phyloP scores from a whole-genome alignment of 2,888 invertebrate genomes.

The Omphaloscelis lunosa region DNA sequence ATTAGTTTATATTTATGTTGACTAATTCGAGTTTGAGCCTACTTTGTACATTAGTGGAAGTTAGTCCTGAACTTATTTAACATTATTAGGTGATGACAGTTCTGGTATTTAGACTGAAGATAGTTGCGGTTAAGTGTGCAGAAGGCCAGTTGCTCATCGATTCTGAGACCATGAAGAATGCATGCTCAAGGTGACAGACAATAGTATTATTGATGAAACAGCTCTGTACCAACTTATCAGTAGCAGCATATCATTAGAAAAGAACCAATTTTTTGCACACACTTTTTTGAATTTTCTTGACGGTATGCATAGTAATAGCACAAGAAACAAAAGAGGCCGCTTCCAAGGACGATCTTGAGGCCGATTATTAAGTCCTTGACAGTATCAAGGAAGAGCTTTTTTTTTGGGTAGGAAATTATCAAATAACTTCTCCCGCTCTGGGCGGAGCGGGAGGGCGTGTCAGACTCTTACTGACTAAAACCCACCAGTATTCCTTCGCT shows the following conservation, averaged over 20 bases:
- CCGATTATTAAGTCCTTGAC: not conserved
- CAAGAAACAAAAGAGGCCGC: not conserved
- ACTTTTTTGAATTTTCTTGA: not conserved
- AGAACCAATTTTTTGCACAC: not conserved
- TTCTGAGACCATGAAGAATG: not conserved
- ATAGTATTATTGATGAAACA: not conserved
- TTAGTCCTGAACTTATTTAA: slow-evolving; percentile 14
- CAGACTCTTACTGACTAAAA: too few species aligned
- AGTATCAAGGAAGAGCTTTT: not conserved
- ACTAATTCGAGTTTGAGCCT: slow-evolving; percentile 38
- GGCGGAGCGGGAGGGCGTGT: too few species aligned
- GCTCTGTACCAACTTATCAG: not conserved
- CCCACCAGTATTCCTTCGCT: too few species aligned
- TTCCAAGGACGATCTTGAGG: too few species aligned
- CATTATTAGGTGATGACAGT: not conserved
- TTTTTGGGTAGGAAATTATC: too few species aligned
- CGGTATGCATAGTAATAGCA: not conserved
- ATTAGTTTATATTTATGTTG: slow-evolving; percentile 49
- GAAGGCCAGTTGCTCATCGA: not conserved
- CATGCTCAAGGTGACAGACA: not conserved
- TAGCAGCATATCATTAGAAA: not conserved
- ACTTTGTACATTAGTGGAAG: slow-evolving; percentile 11
- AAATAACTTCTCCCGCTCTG: too few species aligned
- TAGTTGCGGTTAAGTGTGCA: not conserved
- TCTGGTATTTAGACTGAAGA: not conserved